Conservation (phyloP, 2,797 vertebrate genomes). For the Adrianichthys oophorus region DNA sequence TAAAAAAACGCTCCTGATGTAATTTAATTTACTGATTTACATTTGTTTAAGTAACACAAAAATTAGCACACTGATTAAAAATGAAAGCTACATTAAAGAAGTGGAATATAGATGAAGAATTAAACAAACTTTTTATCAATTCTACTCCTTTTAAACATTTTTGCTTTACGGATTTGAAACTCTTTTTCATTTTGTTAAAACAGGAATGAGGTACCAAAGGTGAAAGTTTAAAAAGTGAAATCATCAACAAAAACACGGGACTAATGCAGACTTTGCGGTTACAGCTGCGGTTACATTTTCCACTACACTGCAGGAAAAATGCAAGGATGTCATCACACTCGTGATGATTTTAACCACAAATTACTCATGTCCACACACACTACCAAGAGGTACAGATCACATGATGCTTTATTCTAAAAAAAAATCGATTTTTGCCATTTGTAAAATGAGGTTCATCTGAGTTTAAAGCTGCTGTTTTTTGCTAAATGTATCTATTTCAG, state of each 20-base stretch:
- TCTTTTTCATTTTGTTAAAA: too few species aligned
- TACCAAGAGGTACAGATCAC: background rate
- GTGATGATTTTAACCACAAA: conserved; percentile 1
- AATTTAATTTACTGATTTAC: too few species aligned
- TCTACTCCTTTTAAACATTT: too few species aligned
- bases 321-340: conserved; percentile 9
- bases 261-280: conserved; percentile 1
- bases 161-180: too few species aligned
- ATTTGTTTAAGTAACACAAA: too few species aligned
- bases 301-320: background rate
- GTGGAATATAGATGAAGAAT: too few species aligned
- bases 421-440: background rate
- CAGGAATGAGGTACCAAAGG: background rate
- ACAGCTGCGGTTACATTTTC: conserved; percentile 4
- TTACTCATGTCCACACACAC: conserved; percentile 1
- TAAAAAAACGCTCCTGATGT: too few species aligned
- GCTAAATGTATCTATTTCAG: background rate
- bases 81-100: too few species aligned
- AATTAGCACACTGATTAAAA: too few species aligned
- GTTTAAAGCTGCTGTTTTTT: background rate
- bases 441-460: background rate
- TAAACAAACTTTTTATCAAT: too few species aligned
- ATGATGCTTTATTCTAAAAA: background rate
- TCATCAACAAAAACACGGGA: background rate
- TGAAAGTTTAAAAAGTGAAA: conserved; percentile 5